Percentiles rank a stretch among this genome's conserved stretches.
Conservation (phyloP, 2,888 invertebrate species). For the Platycheirus rosarum region DNA sequence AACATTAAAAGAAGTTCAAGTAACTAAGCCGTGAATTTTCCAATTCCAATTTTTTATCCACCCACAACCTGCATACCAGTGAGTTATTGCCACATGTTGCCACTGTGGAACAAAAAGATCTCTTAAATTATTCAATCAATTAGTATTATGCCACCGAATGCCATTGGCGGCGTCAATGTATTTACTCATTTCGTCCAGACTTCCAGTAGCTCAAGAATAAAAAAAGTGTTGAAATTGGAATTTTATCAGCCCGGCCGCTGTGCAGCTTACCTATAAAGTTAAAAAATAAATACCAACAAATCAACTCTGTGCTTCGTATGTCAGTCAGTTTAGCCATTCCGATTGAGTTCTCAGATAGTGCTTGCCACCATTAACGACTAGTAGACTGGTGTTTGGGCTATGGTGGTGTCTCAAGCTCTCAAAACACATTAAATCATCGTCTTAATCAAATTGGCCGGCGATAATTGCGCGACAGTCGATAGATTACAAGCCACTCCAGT, state of each 20-base stretch:
- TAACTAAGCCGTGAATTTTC: too few relatives aligned
- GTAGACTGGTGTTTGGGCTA: background rate
- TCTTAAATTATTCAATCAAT: too few relatives aligned
- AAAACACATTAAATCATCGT: slow-evolving; percentile 61
- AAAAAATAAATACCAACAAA: background rate
- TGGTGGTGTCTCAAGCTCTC: slow-evolving; percentile 14
- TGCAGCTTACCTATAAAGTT: background rate
- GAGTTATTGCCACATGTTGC: too few relatives aligned
- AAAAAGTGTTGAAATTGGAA: slow-evolving; percentile 1
- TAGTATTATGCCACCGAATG: too few relatives aligned
- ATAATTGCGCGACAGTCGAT: slow-evolving; percentile 64
- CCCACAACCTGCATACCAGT: too few relatives aligned
- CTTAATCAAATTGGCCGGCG: slow-evolving; percentile 61
- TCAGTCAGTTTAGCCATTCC: slow-evolving; percentile 51
- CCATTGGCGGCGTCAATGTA: too few relatives aligned
- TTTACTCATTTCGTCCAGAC: background rate
- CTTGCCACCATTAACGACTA: background rate
- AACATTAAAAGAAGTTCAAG: too few relatives aligned
- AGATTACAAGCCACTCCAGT: slow-evolving; percentile 48
- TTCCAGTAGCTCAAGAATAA: background rate
- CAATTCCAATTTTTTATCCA: too few relatives aligned
- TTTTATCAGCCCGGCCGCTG: slow-evolving; percentile 6
- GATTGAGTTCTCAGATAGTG: slow-evolving; percentile 58
- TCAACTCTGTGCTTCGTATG: background rate
- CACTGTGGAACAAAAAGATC: too few relatives aligned